Base-by-base conservation (phyloP, 2,113 vertebrate genomes). In the Odobenus rosmarus region DNA sequence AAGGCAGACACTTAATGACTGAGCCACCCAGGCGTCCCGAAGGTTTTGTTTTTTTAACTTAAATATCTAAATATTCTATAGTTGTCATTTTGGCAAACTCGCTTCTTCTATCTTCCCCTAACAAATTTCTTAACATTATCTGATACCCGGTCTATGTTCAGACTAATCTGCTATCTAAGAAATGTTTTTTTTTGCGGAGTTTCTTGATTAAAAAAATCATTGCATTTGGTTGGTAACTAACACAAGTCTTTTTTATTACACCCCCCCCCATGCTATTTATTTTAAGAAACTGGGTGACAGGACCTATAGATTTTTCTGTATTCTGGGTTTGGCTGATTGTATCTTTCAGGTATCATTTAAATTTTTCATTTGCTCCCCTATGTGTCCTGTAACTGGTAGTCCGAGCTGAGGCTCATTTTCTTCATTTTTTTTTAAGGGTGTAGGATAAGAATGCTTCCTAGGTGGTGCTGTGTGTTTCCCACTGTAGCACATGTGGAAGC, bases 151-250 rank as follows among this genome's bases (percentile, higher is more conserved):
- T 81, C 42, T 77, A 13, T 90, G 33, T 84, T 55, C 53, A 93
- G 62, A 86, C 23, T 71, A 71, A 23, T 46, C 8, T 59, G 57
- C 59, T 53, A 83, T 76, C 67, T 92, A 69, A 59, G 77, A 95
- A 74, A 71, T 28, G 16, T 7, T 33, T 49, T 14, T 92, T 86
- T 87, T 49, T 80, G 59, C 2, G 57, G 14, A 42, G 61, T 87
- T 96, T 94, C 49, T 92, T 95, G 77, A 69, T 84, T 87, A 23
- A 96, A 90, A 49, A 95, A 71, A 80, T 62, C 4, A 49, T 62
- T 51, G 11, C 14, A 18, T 59, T 92, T 89, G 46, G 4, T 96
- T 90, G 72, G 46, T 82, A 77, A 93, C 39, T 94, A 76, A 39
- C 16, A 15, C 2, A 28, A 51, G 51, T 88, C 14, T 81, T n/a